Percentiles rank a stretch among this genome's conserved stretches.
Evolutionary conservation across 1,140 invertebrate genomes (phyloP).

Genomic region (Brachionus paranguensis): DNA sequence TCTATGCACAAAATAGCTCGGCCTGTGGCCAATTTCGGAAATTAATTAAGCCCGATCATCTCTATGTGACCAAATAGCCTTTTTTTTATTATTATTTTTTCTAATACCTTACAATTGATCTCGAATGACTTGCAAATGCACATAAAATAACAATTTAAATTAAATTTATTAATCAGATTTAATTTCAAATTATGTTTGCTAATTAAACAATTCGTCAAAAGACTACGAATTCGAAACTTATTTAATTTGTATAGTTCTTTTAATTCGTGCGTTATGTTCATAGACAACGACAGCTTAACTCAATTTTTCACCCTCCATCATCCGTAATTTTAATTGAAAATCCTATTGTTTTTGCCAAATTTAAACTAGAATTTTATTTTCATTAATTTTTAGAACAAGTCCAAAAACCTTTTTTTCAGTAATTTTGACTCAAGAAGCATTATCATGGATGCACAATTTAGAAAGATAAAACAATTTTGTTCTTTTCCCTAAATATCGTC

Average conservation of each 20-base stretch:
- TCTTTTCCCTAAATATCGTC: no score
- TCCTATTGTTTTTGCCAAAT: not conserved
- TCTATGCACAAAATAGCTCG: not conserved
- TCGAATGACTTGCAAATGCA: not conserved
- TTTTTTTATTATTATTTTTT: not conserved
- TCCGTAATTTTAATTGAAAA: not conserved
- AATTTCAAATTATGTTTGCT: slow-evolving; percentile 34
- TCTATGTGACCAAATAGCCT: not conserved
- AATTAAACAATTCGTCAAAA: slow-evolving; percentile 37
- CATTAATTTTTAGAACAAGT: not conserved
- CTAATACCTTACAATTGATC: slow-evolving; percentile 15
- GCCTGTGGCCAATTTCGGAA: not conserved
- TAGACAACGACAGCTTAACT: not conserved
- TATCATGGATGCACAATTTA: no score
- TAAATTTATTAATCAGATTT: slow-evolving; percentile 32
- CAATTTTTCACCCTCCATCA: not conserved
- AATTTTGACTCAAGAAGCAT: no score
- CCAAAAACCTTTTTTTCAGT: no score
- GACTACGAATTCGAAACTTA: not conserved
- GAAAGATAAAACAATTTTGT: no score
- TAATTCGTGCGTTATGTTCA: not conserved
- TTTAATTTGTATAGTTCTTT: not conserved
- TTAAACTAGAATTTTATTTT: not conserved
- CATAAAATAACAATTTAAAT: slow-evolving; percentile 19
- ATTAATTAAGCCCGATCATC: not conserved